Evolutionary conservation across 2,113 vertebrate genomes (phyloP), one percentile per base, ranked within the genome.

Genomic region (Chaetorhynchus papuensis): DNA sequence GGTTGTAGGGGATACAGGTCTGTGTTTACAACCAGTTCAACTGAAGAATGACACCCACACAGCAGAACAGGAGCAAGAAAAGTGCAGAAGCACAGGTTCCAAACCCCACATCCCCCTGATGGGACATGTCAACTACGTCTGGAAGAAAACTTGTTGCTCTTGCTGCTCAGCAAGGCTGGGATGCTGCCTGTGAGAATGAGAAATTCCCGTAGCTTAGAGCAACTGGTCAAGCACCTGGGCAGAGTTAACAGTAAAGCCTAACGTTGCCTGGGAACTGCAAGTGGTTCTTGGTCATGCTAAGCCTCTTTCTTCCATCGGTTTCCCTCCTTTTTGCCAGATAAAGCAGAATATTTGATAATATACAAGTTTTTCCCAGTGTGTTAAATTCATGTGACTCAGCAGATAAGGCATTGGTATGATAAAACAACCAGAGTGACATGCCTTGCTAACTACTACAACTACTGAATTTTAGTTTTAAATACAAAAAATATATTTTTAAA

Each of bases 91-190:
- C 15, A 37, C 45, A 69, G 45, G 56, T 52, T 81, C 82, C 4
- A 4, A n/a, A 15, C 13, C 41, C 41, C 19, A 27, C 1, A 2
- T 11, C 5, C 15, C 3, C 6, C 10, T 65, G 41, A 26, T 42
- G 49, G 3, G 6, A 35, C 3, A 2, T 47, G 9, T 18, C 0
- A 6, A 23, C 37, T 10, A 7, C 0, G 6, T 39, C 45, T 87
- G 69, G 54, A 68, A 87, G 50, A 49, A 68, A 69, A 60, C 41
- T 21, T 54, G 19, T 41, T 72, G 65, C 45, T 70, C 13, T 45
- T 70, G 59, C 45, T 72, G 57, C 54, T 72, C 35, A 74, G 54
- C 22, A 52, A 54, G 47, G 26, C 39, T 69, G 31, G 24, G 45
- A 14, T n/a, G 42, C 52, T 90, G 41, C 42, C 26, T 75, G 33